phyloP scores from a whole-genome alignment of 2,888 invertebrate species.

The Drosophila rellima region DNA sequence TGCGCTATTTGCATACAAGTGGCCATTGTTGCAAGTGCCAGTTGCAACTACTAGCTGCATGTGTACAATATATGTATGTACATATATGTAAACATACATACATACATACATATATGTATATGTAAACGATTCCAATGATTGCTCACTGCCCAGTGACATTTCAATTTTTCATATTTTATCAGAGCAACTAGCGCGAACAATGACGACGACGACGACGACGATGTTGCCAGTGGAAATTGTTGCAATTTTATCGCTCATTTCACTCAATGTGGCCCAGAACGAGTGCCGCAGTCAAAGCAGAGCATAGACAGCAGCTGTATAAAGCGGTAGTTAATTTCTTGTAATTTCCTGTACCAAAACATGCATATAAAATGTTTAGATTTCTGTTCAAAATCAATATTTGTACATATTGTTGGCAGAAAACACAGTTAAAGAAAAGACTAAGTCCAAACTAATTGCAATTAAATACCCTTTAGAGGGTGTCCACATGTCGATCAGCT shows the following conservation, averaged over 20 bases:
- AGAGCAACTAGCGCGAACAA: conserved; percentile 32
- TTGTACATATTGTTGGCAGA: background rate
- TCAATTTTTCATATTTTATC: conserved; percentile 78
- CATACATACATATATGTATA: background rate
- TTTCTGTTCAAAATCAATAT: background rate
- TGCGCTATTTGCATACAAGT: conserved; percentile 75
- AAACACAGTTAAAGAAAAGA: too few species aligned
- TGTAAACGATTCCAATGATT: conserved; percentile 52
- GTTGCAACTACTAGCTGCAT: conserved; percentile 30
- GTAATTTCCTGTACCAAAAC: conserved; percentile 17
- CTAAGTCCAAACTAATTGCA: too few species aligned
- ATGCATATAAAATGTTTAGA: background rate
- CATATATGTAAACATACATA: conserved; percentile 11
- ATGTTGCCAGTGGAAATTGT: conserved; percentile 66
- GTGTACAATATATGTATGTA: background rate
- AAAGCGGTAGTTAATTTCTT: conserved; percentile 38
- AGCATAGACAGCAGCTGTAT: conserved; percentile 20
- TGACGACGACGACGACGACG: conserved; percentile 22
- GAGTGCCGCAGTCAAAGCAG: conserved; percentile 23
- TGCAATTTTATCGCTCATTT: conserved; percentile 82
- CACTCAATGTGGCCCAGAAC: conserved; percentile 59
- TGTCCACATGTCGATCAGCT: too few species aligned
- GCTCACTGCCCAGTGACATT: conserved; percentile 67
- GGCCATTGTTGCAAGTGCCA: conserved; percentile 66
- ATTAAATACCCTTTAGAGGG: too few species aligned